These are phyloP conservation scores for Subacronicta megacephala DNA, from an alignment of 2,888 invertebrate genomes.

Conservation along the genomic window DNA sequence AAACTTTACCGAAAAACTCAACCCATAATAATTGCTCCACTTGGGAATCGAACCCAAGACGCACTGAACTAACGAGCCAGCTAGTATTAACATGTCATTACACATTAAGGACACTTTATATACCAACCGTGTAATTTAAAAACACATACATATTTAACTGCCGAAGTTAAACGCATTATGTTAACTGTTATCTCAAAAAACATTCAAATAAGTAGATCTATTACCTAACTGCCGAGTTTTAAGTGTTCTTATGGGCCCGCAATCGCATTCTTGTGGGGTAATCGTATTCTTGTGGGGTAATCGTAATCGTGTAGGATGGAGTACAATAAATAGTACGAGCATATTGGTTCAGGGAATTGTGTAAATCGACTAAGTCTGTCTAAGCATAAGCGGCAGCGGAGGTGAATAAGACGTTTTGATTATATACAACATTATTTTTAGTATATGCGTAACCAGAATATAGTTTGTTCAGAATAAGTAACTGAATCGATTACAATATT, in stretches of 20 bases:
- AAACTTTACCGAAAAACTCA: too few relatives aligned
- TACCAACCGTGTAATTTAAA: not conserved
- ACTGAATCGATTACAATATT: too few relatives aligned
- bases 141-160: not conserved
- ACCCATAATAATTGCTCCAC: too few relatives aligned
- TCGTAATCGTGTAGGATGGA: conserved; percentile 22
- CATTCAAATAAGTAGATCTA: conserved; percentile 1
- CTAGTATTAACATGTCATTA: not conserved
- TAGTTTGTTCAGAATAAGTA: too few relatives aligned
- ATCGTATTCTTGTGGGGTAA: conserved; percentile 21
- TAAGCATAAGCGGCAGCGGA: conserved; percentile 7
- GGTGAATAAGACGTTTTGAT: not conserved
- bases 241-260: conserved; percentile 17
- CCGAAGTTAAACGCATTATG: conserved; percentile 2
- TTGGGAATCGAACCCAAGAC: too few relatives aligned
- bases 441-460: too few relatives aligned
- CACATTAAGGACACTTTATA: not conserved
- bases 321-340: conserved; percentile 30
- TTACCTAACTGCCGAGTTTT: conserved; percentile 6
- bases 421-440: too few relatives aligned
- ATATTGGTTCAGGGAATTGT: conserved; percentile 26
- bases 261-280: conserved; percentile 9
- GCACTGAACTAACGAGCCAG: too few relatives aligned
- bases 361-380: not conserved
- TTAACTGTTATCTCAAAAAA: conserved; percentile 1